Conservation (phyloP, 2,888 invertebrate genomes). For the Colostygia pectinataria region DNA sequence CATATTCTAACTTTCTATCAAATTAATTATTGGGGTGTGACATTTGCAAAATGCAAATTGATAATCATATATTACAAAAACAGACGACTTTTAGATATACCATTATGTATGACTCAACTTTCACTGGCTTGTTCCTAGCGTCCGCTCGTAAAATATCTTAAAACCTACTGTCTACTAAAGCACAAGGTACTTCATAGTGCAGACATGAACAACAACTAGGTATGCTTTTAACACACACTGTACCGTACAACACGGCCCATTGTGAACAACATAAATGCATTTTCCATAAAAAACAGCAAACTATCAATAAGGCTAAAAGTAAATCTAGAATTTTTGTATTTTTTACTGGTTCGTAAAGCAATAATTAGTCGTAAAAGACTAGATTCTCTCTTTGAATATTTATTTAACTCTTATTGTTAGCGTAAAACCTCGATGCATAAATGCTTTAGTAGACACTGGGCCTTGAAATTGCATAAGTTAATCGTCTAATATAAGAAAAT, state of each 20-base stretch:
- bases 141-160: slow-evolving; percentile 4
- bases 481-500: slow-evolving; percentile 12
- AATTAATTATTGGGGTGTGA: slow-evolving; percentile 12
- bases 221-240: too few species aligned
- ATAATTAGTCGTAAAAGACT: too few species aligned
- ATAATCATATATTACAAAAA: slow-evolving; percentile 23
- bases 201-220: too few species aligned
- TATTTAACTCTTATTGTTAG: too few species aligned
- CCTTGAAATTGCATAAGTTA: slow-evolving; percentile 13
- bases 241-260: too few species aligned
- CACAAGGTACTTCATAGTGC: too few species aligned
- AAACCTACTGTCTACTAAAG: slow-evolving; percentile 2
- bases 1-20: neutral
- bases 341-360: too few species aligned
- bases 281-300: too few species aligned
- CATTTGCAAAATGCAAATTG: slow-evolving; percentile 19
- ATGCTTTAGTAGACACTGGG: neutral
- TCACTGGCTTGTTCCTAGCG: slow-evolving; percentile 29
- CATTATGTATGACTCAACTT: slow-evolving; percentile 24
- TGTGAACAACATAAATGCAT: too few species aligned
- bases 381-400: neutral
- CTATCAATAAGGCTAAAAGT: too few species aligned
- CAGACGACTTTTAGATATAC: slow-evolving; percentile 24
- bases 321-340: too few species aligned
- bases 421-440: neutral